Conservation (phyloP, 2,113 vertebrate species). For the Caretta caretta region DNA sequence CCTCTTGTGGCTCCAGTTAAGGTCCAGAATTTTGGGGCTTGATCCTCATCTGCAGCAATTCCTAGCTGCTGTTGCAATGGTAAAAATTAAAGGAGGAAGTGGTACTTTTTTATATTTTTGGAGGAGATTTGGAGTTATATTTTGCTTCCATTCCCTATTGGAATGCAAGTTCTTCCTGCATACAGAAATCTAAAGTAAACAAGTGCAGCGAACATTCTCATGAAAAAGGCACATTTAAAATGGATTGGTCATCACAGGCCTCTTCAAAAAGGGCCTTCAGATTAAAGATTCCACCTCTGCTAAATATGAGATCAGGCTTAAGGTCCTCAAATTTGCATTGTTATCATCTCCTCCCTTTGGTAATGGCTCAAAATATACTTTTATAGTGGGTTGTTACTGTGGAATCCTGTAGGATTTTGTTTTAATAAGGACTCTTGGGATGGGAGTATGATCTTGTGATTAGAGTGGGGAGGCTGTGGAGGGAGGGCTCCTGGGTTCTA, state of each 20-base stretch:
- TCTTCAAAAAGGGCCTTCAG: background rate
- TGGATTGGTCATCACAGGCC: background rate
- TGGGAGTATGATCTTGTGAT: too few species aligned
- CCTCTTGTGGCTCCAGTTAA: rapidly evolving
- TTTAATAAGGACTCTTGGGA: background rate
- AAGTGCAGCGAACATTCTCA: rapidly evolving
- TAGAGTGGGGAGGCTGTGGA: too few species aligned
- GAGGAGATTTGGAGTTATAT: rapidly evolving
- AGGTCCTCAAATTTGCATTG: background rate
- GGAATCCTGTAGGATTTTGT: background rate
- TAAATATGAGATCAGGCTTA: background rate
- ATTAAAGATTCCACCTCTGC: background rate
- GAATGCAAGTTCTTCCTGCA: background rate
- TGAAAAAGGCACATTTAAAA: background rate
- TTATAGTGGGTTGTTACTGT: rapidly evolving
- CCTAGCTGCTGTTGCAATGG: background rate
- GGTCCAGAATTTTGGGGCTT: background rate
- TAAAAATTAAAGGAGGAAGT: rapidly evolving
- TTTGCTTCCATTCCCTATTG: rapidly evolving
- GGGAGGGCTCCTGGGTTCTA: rapidly evolving
- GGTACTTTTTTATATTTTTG: background rate
- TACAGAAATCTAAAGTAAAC: background rate
- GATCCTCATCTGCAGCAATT: rapidly evolving
- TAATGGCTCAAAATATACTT: background rate
- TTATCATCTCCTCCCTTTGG: background rate